These are phyloP conservation scores for Poeciliopsis turrubarensis DNA, from an alignment of 2,113 vertebrate genomes.

Conservation along the genomic window DNA sequence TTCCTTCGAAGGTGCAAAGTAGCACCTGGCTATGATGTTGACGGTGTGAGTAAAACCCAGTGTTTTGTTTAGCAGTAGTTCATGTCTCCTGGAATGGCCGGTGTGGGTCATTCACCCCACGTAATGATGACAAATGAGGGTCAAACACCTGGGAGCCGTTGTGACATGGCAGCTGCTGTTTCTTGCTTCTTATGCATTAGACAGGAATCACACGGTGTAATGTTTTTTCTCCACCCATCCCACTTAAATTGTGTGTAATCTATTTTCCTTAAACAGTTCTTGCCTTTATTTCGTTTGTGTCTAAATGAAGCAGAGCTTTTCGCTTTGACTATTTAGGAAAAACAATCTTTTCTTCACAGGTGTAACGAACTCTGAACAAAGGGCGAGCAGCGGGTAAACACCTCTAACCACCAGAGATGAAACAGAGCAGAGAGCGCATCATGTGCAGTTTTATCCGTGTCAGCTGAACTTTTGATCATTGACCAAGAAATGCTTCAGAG, in stretches of 20 bases:
- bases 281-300: neutral
- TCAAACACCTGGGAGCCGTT: conserved; percentile 21
- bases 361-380: neutral
- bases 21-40: neutral
- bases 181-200: neutral
- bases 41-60: neutral
- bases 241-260: neutral
- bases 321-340: neutral
- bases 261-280: neutral
- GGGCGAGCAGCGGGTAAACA: neutral
- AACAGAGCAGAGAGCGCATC: conserved; percentile 31
- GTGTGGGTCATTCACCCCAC: conserved; percentile 10
- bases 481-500: conserved; percentile 75
- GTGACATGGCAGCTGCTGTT: conserved; percentile 3
- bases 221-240: neutral
- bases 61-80: neutral
- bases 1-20: neutral
- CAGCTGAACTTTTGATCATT: conserved; percentile 66
- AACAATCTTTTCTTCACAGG: neutral
- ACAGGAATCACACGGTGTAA: neutral
- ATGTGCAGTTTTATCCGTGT: conserved; percentile 48
- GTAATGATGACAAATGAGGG: conserved; percentile 16
- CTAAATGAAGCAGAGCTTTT: neutral
- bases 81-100: neutral
- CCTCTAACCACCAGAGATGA: conserved; percentile 48